These are phyloP conservation scores for Anas bernieri DNA, from an alignment of 2,797 vertebrate genomes.

Conservation along the genomic window DNA sequence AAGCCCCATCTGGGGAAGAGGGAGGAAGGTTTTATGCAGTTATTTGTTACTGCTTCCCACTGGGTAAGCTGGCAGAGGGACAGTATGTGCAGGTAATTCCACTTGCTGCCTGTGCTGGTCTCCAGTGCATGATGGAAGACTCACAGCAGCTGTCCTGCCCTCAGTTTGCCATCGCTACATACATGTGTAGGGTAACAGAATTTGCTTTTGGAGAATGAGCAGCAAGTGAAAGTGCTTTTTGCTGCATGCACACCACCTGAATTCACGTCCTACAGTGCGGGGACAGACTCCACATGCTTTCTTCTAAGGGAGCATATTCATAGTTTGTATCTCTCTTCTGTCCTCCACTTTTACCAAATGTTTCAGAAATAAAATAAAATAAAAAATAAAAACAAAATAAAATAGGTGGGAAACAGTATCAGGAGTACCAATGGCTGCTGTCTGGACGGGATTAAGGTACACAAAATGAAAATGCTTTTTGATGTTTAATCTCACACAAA, in stretches of 20 bases:
- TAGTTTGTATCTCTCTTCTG: background rate
- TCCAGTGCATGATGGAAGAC: background rate
- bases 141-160: background rate
- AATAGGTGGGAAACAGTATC: background rate
- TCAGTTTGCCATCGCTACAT: background rate
- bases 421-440: background rate
- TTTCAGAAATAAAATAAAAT: background rate
- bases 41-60: background rate
- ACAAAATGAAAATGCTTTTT: constrained; percentile 26
- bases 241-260: background rate
- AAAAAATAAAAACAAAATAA: background rate
- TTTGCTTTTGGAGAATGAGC: background rate
- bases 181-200: background rate
- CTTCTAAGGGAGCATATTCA: background rate
- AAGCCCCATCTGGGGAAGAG: background rate
- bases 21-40: background rate
- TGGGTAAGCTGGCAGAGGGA: background rate
- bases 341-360: background rate
- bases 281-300: background rate
- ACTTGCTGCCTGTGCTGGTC: background rate
- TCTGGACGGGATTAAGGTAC: background rate
- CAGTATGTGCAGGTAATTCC: background rate
- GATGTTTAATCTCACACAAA: background rate
- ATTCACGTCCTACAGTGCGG: background rate
- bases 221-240: background rate